Percentiles rank a stretch among this genome's conserved stretches.
These are phyloP conservation scores for Gavialis gangeticus DNA, from an alignment of 2,113 vertebrate genomes.

Conservation along the genomic window DNA sequence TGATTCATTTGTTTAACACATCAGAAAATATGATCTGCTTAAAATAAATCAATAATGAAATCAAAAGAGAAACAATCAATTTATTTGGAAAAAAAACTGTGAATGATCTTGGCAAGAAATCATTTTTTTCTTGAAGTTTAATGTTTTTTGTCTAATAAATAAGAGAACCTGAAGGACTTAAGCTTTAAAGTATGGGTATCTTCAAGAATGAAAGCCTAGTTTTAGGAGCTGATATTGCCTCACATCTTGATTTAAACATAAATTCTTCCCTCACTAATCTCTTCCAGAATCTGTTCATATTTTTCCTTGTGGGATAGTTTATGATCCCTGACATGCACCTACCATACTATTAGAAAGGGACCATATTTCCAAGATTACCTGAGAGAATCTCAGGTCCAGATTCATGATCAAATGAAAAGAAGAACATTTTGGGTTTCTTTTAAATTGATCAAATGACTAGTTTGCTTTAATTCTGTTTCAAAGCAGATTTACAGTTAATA, in stretches of 20 bases:
- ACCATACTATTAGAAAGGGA: constrained; percentile 14
- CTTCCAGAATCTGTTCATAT: constrained; percentile 12
- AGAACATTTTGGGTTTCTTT: background rate
- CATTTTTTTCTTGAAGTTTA: background rate
- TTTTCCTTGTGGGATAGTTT: constrained; percentile 49
- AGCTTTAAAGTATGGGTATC: constrained; percentile 27
- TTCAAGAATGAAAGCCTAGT: constrained; percentile 41
- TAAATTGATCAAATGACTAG: background rate
- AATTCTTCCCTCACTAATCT: constrained; percentile 43
- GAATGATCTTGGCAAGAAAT: constrained; percentile 39
- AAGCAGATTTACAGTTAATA: background rate
- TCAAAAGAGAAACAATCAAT: constrained; percentile 42
- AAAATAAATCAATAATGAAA: constrained; percentile 48
- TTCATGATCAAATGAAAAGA: background rate
- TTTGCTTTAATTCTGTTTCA: background rate
- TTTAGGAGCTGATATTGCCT: constrained; percentile 20
- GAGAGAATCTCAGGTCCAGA: constrained; percentile 20
- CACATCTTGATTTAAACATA: constrained; percentile 47
- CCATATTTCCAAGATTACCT: constrained; percentile 5
- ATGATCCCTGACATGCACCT: constrained; percentile 14
- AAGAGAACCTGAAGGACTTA: constrained; percentile 48
- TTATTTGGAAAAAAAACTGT: constrained; percentile 34
- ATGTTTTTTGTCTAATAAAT: constrained; percentile 24
- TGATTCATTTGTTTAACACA: background rate
- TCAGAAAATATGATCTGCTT: background rate